A percentile compares a stretch with the other conserved stretches of the same genome.
Evolutionary conservation across 2,113 vertebrate species (phyloP).

Genomic region (Apaloderma vittatum): DNA sequence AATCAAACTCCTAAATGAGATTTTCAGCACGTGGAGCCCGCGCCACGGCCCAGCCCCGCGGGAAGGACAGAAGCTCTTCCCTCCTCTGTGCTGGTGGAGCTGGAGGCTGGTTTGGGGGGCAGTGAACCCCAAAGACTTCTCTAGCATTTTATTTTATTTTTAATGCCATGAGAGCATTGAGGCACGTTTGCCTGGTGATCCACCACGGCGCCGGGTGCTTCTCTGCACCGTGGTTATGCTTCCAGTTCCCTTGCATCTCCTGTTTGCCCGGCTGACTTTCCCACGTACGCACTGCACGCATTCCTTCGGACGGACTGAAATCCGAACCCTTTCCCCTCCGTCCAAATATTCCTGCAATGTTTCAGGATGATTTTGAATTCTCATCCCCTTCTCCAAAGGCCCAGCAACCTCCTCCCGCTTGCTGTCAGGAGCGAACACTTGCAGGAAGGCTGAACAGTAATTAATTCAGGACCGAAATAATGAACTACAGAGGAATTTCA

Average conservation of each 20-base stretch:
- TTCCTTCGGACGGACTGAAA: neutral
- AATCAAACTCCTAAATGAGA: neutral
- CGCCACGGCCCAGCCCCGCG: fast-evolving
- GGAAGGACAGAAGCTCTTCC: neutral
- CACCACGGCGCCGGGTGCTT: neutral
- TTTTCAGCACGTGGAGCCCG: neutral
- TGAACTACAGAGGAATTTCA: constrained; percentile 38
- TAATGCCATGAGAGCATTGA: neutral
- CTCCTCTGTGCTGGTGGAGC: neutral
- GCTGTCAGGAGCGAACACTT: neutral
- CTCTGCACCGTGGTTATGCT: neutral
- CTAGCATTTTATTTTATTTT: too few species aligned
- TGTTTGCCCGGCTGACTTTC: too few species aligned
- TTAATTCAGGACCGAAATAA: constrained; percentile 60
- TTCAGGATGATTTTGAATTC: neutral
- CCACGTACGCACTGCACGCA: fast-evolving
- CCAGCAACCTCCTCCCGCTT: neutral
- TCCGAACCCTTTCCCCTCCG: neutral
- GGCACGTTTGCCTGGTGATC: neutral
- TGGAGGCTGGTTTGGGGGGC: neutral
- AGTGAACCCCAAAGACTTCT: neutral
- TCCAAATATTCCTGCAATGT: neutral
- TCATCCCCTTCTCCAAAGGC: neutral
- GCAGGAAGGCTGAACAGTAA: constrained; percentile 28
- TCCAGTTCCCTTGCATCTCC: fast-evolving